Evolutionary conservation across 2,113 vertebrate species (phyloP), one percentile per base, ranked within the genome.

Genomic region (Zosterops japonicus): DNA sequence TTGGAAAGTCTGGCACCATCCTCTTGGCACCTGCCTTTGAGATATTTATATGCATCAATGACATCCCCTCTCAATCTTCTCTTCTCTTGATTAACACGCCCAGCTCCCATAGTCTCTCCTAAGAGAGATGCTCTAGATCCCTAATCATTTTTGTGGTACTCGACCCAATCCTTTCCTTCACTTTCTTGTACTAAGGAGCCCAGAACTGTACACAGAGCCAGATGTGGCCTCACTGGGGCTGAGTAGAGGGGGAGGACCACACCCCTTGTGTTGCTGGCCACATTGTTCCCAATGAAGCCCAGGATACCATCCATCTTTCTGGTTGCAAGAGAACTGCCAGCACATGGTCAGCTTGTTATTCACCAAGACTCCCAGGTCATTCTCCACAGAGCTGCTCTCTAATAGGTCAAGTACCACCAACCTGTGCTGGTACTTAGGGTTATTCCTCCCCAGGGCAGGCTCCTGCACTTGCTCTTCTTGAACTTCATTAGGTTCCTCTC

Each of bases 271-370:
- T 28, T 70, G 33, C 19, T 70, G n/a, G 12, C 16, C 41, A n/a
- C 12, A 17, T 3, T n/a, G 28, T 63, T 61, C 16, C 24, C 23
- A 6, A 10, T 9, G 47, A 46, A 20, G 2, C 29, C 19, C 47
- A 47, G n/a, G 23, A 24, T 35, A 49, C 20, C 16, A 17, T 8
- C 21, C 16, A 29, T 56, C 8, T 13, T 49, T 39, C 29, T 29
- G 29, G 8, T 33, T 69, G 25, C 41, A 47, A 41, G 8, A 53
- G n/a, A 20, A 19, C 29, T 35, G 20, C 29, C 0, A 0, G 41
- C 12, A n/a, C 15, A n/a, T 3, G 8, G 9, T 55, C 56, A 70
- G 24, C 49, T 63, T 70, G 12, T 70, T n/a, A 21, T 41, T 39
- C 29, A 47, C 23, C 24, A 47, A 12, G 29, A 25, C 24, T 47